These are phyloP conservation scores for Agrotis clavis DNA, from an alignment of 2,888 invertebrate species.

Conservation along the genomic window DNA sequence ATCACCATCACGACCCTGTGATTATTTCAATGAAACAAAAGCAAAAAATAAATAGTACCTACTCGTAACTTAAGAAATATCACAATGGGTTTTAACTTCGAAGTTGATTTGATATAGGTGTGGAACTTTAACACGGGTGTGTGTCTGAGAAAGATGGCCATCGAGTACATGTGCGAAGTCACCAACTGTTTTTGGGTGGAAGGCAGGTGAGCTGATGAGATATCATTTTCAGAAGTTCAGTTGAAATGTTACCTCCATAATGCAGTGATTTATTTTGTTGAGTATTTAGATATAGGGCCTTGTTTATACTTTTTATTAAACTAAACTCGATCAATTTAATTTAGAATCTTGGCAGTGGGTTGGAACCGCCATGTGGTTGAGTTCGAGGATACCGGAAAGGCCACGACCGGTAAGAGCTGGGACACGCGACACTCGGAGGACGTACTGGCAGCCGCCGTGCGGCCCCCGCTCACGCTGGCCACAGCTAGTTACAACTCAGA, in stretches of 20 bases:
- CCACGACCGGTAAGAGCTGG: slow-evolving; percentile 93
- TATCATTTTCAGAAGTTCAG: not conserved
- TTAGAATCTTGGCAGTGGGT: slow-evolving; percentile 94
- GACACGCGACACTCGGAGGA: slow-evolving; percentile 94
- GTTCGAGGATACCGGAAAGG: slow-evolving; percentile 89
- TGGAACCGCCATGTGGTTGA: slow-evolving; percentile 95
- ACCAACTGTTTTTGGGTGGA: slow-evolving; percentile 91
- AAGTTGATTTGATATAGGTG: slow-evolving; percentile 81
- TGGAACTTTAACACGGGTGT: slow-evolving; percentile 97
- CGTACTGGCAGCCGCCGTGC: slow-evolving; percentile 93
- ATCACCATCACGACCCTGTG: not conserved
- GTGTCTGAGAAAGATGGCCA: slow-evolving; percentile 93
- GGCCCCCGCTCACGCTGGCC: slow-evolving; percentile 93
- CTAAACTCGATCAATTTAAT: not conserved
- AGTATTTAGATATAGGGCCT: not conserved
- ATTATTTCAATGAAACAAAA: not conserved
- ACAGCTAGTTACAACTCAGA: slow-evolving; percentile 95
- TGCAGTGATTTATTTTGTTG: not conserved
- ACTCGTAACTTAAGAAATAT: not conserved
- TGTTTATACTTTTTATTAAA: not conserved
- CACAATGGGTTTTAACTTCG: not conserved
- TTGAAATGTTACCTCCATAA: not conserved
- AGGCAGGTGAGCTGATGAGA: slow-evolving; percentile 81
- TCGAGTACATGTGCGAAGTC: slow-evolving; percentile 92
- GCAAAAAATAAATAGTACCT: not conserved